These are phyloP conservation scores for Pomacea canaliculata DNA, from an alignment of 2,888 invertebrate genomes.

Conservation along the genomic window DNA sequence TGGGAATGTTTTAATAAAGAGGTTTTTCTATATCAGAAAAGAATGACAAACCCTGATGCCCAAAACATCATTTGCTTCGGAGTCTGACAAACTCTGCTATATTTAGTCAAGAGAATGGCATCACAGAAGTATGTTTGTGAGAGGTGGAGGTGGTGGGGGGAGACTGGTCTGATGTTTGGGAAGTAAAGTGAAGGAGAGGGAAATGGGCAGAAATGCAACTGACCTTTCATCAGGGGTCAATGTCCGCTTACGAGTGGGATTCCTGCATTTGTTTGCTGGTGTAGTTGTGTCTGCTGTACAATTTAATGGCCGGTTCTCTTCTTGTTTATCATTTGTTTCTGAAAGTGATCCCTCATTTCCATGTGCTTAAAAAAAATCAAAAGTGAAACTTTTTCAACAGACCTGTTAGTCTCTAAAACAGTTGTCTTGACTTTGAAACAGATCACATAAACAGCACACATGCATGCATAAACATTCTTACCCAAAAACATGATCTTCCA, in stretches of 20 bases:
- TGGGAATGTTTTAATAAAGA: no score
- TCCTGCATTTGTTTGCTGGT: not conserved
- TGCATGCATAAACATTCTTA: no score
- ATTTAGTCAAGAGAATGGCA: not conserved
- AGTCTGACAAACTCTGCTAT: no score
- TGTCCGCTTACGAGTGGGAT: not conserved
- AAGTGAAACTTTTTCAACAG: not conserved
- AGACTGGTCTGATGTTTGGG: not conserved
- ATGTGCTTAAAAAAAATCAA: not conserved
- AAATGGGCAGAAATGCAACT: not conserved
- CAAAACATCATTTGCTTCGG: no score
- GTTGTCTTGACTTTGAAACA: no score
- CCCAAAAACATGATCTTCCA: no score
- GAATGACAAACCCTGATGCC: no score
- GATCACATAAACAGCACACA: no score
- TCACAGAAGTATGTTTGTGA: not conserved
- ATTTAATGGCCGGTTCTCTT: not conserved
- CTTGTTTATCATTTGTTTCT: not conserved
- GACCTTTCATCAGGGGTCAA: not conserved
- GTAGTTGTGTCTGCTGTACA: conserved; percentile 1
- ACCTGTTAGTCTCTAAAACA: no score
- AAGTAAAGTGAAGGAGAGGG: not conserved
- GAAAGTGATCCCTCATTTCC: not conserved
- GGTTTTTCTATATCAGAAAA: not conserved
- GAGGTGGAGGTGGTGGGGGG: no score